Percentiles rank a stretch among this genome's conserved stretches.
phyloP scores from a whole-genome alignment of 35 echinoderm and acorn worm genomes.

The Heliocidaris tuberculata region DNA sequence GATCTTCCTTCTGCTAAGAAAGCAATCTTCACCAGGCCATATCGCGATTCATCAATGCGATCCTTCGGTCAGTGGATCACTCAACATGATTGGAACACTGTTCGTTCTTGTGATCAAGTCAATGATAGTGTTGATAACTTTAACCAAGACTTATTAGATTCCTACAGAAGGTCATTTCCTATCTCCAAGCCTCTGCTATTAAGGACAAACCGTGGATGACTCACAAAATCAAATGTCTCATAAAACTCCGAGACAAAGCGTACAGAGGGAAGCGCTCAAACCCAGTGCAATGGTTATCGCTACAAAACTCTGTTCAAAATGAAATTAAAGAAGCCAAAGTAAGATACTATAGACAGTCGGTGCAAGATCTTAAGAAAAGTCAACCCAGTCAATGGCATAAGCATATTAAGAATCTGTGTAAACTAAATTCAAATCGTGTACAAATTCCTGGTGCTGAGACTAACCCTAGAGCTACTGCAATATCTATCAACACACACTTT shows the following conservation, averaged over 20 bases:
- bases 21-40: not conserved
- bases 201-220: slow-evolving; percentile 44
- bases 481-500: slow-evolving; percentile 7
- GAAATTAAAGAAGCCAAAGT: no score
- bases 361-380: no score
- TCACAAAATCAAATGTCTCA: slow-evolving; percentile 9
- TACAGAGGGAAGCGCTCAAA: slow-evolving; percentile 22
- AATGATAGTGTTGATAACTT: not conserved
- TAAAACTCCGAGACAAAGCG: slow-evolving; percentile 39
- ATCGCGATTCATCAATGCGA: slow-evolving; percentile 38
- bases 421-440: no score
- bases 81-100: slow-evolving; percentile 35
- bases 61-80: slow-evolving; percentile 49
- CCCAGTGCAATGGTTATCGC: not conserved
- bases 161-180: slow-evolving; percentile 6
- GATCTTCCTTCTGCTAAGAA: not conserved
- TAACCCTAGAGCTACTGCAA: no score
- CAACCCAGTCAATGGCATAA: no score
- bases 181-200: not conserved
- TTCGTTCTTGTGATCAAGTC: slow-evolving; percentile 13
- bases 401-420: no score
- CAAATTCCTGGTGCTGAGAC: no score
- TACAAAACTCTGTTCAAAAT: no score
- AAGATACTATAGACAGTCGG: no score
- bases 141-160: not conserved